Evolutionary conservation across 2,888 invertebrate genomes (phyloP).

Genomic region (Pollenia angustigena): DNA sequence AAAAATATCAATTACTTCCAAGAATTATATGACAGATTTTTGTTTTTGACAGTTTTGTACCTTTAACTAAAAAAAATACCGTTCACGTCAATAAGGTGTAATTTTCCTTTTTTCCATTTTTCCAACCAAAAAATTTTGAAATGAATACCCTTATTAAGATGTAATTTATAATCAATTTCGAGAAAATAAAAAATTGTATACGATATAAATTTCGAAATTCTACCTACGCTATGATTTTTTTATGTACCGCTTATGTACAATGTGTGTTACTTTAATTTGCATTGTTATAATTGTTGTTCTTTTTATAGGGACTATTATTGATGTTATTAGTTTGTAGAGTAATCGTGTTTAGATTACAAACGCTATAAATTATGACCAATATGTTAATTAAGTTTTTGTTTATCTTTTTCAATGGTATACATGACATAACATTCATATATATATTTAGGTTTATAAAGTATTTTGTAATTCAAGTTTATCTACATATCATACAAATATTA

Average conservation of each 20-base stretch:
- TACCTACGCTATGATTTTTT: background rate
- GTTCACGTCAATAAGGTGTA: too few species aligned
- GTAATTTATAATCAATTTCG: conserved; percentile 11
- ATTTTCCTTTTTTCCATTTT: too few species aligned
- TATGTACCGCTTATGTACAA: conserved; percentile 14
- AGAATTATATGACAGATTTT: too few species aligned
- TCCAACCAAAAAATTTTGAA: too few species aligned
- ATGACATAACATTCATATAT: background rate
- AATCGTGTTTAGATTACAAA: conserved; percentile 56
- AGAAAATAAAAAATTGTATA: background rate
- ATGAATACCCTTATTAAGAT: background rate
- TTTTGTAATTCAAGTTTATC: background rate
- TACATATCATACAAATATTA: background rate
- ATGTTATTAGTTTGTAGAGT: conserved; percentile 38
- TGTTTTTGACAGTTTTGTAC: too few species aligned
- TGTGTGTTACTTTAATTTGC: conserved; percentile 29
- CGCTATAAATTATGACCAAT: conserved; percentile 80
- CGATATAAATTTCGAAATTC: conserved; percentile 13
- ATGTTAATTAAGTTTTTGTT: conserved; percentile 78
- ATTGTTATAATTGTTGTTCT: conserved; percentile 9
- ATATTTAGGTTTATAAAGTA: conserved; percentile 1
- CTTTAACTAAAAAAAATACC: too few species aligned
- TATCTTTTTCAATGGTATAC: conserved; percentile 20
- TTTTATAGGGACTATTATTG: conserved; percentile 17
- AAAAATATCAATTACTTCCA: too few species aligned